phyloP scores from a whole-genome alignment of 2,797 vertebrate genomes.

The Cyprinella venusta region DNA sequence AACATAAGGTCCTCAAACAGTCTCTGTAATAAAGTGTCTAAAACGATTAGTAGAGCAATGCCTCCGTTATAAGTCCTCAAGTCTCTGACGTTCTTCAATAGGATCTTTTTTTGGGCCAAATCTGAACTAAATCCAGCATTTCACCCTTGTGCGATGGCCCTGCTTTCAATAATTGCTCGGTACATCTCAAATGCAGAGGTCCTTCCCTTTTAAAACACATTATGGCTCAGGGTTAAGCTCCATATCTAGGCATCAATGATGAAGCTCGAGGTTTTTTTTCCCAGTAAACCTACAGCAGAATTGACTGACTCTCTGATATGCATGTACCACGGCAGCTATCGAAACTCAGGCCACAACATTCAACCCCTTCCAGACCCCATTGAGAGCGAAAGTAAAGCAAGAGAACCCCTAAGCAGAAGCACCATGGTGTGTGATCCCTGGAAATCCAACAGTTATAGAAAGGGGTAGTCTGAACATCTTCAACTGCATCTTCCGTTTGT shows the following conservation, averaged over 20 bases:
- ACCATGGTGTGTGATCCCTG: conserved; percentile 44
- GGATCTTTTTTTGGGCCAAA: conserved; percentile 17
- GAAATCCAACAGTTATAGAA: conserved; percentile 59
- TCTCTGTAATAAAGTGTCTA: conserved; percentile 54
- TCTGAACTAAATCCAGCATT: not conserved
- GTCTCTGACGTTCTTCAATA: conserved; percentile 45
- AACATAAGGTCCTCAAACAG: not conserved
- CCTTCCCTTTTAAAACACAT: conserved; percentile 47
- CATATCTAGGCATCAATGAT: conserved; percentile 50
- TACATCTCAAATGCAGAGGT: conserved; percentile 58
- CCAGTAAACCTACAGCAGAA: conserved; percentile 55
- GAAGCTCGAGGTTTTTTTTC: not conserved
- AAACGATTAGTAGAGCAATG: conserved; percentile 46
- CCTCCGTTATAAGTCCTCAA: conserved; percentile 46
- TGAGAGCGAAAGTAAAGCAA: conserved; percentile 49
- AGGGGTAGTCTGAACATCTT: conserved; percentile 50
- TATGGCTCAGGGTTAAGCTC: conserved; percentile 45
- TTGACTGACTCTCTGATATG: conserved; percentile 49
- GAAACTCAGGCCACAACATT: conserved; percentile 54
- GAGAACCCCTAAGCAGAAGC: conserved; percentile 55
- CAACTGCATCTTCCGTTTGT: conserved; percentile 21
- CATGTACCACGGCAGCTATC: conserved; percentile 62
- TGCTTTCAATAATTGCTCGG: conserved; percentile 60
- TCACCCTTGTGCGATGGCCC: conserved; percentile 32
- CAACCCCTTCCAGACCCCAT: conserved; percentile 29